Evolutionary conservation across 2,113 vertebrate species (phyloP).

Genomic region (Passer domesticus): DNA sequence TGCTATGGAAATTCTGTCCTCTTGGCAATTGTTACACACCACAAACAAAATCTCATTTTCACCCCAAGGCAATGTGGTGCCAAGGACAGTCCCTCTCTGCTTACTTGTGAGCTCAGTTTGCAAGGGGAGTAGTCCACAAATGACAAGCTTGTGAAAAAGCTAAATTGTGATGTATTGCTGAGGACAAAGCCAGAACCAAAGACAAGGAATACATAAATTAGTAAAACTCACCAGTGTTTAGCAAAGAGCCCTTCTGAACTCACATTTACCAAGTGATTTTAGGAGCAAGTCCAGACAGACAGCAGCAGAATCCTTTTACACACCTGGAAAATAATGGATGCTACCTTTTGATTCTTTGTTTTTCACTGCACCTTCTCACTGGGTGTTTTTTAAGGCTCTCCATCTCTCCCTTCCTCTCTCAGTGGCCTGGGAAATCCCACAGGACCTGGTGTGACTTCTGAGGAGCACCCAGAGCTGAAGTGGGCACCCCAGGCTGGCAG

Average conservation of each 20-base stretch:
- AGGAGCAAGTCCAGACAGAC: neutral
- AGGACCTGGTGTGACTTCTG: neutral
- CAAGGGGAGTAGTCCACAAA: neutral
- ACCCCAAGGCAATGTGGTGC: neutral
- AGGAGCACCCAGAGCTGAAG: neutral
- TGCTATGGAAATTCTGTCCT: neutral
- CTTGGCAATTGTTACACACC: neutral
- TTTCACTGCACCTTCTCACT: neutral
- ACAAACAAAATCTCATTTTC: neutral
- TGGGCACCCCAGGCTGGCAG: neutral
- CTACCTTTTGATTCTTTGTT: neutral
- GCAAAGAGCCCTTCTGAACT: neutral
- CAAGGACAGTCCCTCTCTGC: neutral
- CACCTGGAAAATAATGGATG: neutral
- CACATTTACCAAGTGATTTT: accelerated
- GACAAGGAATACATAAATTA: neutral
- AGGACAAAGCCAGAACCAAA: neutral
- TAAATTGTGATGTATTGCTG: neutral
- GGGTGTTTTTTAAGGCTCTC: neutral
- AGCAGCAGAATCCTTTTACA: neutral
- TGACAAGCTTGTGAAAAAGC: neutral
- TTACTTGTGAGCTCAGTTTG: neutral
- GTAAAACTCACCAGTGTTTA: neutral
- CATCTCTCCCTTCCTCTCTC: neutral
- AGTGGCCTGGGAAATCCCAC: neutral